These are phyloP conservation scores for Rhinolophus ferrumequinum DNA, from an alignment of 2,113 vertebrate genomes.

Conservation along the genomic window DNA sequence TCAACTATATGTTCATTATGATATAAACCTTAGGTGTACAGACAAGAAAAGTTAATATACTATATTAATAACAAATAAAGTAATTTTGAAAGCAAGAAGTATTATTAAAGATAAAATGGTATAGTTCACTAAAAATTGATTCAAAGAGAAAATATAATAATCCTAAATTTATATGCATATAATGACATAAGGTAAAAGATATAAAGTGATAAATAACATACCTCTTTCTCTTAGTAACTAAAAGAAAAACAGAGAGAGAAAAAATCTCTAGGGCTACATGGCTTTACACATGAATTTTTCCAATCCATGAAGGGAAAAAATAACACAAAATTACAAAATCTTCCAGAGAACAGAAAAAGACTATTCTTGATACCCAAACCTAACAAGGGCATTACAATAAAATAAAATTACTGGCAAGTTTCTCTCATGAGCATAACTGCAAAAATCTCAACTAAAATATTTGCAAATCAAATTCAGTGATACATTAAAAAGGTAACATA, in stretches of 20 bases:
- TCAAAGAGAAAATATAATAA: neutral
- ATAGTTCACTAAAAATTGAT: neutral
- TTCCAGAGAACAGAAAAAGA: neutral
- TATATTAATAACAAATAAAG: neutral
- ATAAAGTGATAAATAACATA: neutral
- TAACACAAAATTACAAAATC: neutral
- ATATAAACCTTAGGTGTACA: neutral
- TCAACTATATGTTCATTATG: neutral
- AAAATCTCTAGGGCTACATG: neutral
- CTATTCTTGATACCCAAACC: constrained; percentile 22
- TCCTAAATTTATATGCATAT: neutral
- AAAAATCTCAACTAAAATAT: constrained; percentile 37
- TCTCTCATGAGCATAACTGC: neutral
- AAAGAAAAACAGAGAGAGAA: neutral
- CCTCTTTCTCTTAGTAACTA: neutral
- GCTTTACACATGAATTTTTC: neutral
- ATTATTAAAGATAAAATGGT: neutral
- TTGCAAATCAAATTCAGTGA: neutral
- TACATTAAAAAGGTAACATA: neutral
- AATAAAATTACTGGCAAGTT: neutral
- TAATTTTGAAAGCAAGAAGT: neutral
- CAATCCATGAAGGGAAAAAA: neutral
- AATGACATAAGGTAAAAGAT: neutral
- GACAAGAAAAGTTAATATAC: neutral
- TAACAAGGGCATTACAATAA: neutral